Conservation (phyloP, 2,113 vertebrate genomes). For the Stegostoma tigrinum region DNA sequence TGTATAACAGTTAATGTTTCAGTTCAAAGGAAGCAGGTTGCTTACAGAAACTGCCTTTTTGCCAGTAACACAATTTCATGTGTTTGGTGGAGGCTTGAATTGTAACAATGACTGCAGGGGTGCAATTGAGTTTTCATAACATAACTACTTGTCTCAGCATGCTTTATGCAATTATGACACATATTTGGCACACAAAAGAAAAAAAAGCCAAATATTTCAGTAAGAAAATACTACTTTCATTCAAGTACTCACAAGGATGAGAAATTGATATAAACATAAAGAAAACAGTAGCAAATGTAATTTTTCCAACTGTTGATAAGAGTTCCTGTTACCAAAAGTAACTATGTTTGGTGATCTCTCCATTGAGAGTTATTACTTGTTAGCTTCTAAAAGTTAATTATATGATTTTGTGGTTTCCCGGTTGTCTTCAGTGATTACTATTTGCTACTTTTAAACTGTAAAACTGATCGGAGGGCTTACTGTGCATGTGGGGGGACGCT, state of each 20-base stretch:
- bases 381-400: neutral
- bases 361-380: neutral
- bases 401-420: neutral
- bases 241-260: neutral
- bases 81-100: neutral
- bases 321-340: neutral
- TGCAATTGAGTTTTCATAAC: neutral
- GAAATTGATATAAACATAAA: neutral
- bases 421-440: neutral
- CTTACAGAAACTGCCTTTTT: neutral
- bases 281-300: neutral
- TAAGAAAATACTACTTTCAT: neutral
- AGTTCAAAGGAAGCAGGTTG: neutral
- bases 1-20: neutral
- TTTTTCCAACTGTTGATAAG: neutral
- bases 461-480: neutral
- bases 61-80: neutral
- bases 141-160: neutral
- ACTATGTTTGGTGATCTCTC: neutral
- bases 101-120: neutral
- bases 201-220: neutral
- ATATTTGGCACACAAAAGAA: neutral
- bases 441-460: neutral
- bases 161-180: neutral
- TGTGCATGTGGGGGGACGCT: neutral